A percentile compares a stretch with the other conserved stretches of the same genome.
phyloP scores from a whole-genome alignment of 2,797 vertebrate genomes.

The Psittacula echo region DNA sequence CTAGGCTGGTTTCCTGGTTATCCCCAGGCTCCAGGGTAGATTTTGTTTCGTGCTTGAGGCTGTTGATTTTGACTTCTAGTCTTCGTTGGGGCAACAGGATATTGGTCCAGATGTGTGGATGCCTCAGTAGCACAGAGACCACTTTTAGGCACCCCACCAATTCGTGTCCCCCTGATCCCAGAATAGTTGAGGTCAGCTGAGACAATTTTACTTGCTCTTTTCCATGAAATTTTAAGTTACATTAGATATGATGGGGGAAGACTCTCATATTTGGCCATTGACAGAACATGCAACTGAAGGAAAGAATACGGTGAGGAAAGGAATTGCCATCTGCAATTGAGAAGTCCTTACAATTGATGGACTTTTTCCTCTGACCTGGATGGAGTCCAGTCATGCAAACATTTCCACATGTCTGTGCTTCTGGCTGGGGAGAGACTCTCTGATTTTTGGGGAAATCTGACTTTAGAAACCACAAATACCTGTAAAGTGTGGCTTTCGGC shows the following conservation, averaged over 20 bases:
- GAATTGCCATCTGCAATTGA: not conserved
- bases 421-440: not conserved
- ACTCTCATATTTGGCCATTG: not conserved
- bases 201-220: not conserved
- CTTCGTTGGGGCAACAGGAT: not conserved
- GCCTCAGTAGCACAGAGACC: not conserved
- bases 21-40: not conserved
- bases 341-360: not conserved
- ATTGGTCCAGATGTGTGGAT: not conserved
- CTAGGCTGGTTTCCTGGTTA: not conserved
- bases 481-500: not conserved
- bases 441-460: not conserved
- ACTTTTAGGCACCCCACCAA: rapidly evolving
- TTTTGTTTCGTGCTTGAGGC: not conserved
- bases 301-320: not conserved
- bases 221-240: not conserved
- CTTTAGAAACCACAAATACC: not conserved
- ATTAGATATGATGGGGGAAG: not conserved
- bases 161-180: not conserved
- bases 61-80: not conserved
- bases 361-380: not conserved
- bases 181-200: not conserved
- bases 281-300: not conserved
- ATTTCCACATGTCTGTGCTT: not conserved
- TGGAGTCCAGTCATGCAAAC: not conserved